Evolutionary conservation across 2,797 vertebrate species (phyloP).

Genomic region (Sorex maritimensis): DNA sequence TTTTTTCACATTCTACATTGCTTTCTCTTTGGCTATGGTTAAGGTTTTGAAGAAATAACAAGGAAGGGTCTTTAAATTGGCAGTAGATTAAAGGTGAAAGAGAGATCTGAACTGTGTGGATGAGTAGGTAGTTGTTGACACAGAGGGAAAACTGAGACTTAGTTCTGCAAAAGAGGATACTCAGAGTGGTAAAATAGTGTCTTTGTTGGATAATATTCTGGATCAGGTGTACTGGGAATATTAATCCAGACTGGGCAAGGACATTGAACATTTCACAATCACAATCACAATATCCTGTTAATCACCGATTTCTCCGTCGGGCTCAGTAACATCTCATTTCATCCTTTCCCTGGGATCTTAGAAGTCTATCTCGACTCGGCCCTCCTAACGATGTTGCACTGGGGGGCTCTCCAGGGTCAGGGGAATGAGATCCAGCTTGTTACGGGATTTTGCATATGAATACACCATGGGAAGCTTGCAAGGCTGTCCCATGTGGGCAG

Average conservation of each 20-base stretch:
- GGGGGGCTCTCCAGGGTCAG: no score
- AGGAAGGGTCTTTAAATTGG: slow-evolving; percentile 31
- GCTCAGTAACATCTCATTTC: no score
- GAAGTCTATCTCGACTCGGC: no score
- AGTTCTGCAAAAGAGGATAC: not conserved
- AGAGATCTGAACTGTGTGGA: not conserved
- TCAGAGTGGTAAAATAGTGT: not conserved
- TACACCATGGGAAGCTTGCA: no score
- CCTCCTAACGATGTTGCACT: no score
- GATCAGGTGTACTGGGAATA: not conserved
- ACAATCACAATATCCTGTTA: no score
- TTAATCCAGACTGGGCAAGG: not conserved
- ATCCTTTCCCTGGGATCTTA: no score
- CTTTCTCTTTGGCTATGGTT: slow-evolving; percentile 11
- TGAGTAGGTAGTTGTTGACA: not conserved
- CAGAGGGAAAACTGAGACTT: not conserved
- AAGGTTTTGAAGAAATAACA: slow-evolving; percentile 27
- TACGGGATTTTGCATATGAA: no score
- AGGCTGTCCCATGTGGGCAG: no score
- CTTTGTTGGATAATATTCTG: slow-evolving; percentile 48
- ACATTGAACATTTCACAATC: not conserved
- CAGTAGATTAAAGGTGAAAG: slow-evolving; percentile 3
- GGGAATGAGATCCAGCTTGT: no score
- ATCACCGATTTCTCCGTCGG: no score
- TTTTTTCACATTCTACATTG: slow-evolving; percentile 1